These are phyloP conservation scores for Coryphaenoides rupestris DNA, from an alignment of 2,113 vertebrate species.

Conservation along the genomic window DNA sequence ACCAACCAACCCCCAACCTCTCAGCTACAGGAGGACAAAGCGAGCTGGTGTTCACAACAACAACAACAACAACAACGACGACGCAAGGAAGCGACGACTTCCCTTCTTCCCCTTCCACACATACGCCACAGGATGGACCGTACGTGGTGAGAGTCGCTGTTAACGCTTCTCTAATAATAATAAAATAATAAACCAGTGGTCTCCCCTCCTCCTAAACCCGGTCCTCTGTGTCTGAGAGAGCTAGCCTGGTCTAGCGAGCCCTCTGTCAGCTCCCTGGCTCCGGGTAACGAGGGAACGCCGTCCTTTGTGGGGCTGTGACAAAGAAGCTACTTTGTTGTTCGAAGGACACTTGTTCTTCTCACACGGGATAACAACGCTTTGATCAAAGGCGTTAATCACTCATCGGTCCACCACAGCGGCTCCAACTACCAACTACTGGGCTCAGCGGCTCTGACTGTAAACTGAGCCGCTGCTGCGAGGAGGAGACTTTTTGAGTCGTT, in stretches of 20 bases:
- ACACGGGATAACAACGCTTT: too few relatives aligned
- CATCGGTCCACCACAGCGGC: too few relatives aligned
- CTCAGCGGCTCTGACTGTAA: not conserved
- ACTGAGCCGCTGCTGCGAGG: slow-evolving; percentile 12
- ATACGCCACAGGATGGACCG: too few relatives aligned
- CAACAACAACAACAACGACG: slow-evolving; percentile 35
- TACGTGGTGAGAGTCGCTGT: too few relatives aligned
- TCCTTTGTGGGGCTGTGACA: accelerated
- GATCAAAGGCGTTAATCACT: too few relatives aligned
- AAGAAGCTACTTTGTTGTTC: too few relatives aligned
- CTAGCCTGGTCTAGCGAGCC: slow-evolving; percentile 15
- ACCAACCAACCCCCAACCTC: too few relatives aligned
- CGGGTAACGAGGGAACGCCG: not conserved
- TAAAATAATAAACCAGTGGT: slow-evolving; percentile 43
- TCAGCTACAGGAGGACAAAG: slow-evolving; percentile 46
- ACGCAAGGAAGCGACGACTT: not conserved
- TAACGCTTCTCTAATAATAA: slow-evolving; percentile 34
- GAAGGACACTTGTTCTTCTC: too few relatives aligned
- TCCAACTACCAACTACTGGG: slow-evolving; percentile 8
- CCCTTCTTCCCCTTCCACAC: not conserved
- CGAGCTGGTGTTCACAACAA: slow-evolving; percentile 41
- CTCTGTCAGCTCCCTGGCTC: not conserved
- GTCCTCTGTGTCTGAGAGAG: not conserved
- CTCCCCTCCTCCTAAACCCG: slow-evolving; percentile 27
- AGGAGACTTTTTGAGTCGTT: not conserved